Evolutionary conservation across 2,797 vertebrate genomes (phyloP).

Genomic region (Limnodromus scolopaceus): DNA sequence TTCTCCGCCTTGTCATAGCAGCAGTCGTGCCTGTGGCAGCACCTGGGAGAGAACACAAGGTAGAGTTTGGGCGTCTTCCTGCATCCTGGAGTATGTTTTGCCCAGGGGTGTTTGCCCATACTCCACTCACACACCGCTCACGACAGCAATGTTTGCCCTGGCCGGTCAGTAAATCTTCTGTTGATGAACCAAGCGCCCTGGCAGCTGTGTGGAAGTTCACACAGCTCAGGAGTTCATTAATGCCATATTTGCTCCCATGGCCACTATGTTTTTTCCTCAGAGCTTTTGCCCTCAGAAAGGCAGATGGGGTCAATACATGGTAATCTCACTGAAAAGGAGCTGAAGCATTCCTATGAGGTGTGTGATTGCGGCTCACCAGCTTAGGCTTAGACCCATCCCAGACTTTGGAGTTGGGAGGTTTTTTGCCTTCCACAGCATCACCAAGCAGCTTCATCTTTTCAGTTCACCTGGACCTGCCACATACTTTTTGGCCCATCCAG

Average conservation of each 20-base stretch:
- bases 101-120: fast-evolving
- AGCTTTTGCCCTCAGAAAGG: neutral
- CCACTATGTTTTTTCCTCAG: neutral
- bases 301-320: neutral
- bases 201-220: neutral
- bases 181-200: neutral
- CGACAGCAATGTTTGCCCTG: fast-evolving
- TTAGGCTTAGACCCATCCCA: neutral
- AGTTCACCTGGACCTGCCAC: neutral
- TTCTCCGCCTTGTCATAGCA: constrained; percentile 87
- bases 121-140: neutral
- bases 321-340: neutral
- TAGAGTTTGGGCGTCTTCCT: neutral
- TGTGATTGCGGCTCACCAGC: fast-evolving
- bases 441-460: neutral
- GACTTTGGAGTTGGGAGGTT: neutral
- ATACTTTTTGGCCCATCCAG: neutral
- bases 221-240: neutral
- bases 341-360: neutral
- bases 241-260: neutral
- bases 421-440: neutral
- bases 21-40: constrained; percentile 90
- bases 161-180: neutral
- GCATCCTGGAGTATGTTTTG: neutral
- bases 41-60: constrained; percentile 76